Evolutionary conservation across 2,113 vertebrate genomes (phyloP).

Genomic region (Vombatus ursinus): DNA sequence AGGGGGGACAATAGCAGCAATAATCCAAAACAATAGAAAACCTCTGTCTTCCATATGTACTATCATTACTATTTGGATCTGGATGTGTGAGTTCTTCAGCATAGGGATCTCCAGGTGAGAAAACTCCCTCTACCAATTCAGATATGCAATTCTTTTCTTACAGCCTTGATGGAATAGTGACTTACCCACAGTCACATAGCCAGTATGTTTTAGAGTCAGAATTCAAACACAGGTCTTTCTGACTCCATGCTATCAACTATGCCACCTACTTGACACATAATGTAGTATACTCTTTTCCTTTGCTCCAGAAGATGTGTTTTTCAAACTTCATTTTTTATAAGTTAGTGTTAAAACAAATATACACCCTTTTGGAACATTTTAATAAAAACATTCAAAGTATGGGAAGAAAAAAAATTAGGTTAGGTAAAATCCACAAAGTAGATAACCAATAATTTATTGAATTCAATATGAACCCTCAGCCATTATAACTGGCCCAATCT

Average conservation of each 20-base stretch:
- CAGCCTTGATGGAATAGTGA: not conserved
- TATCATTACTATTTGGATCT: not conserved
- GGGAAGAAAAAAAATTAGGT: not conserved
- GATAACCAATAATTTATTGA: not conserved
- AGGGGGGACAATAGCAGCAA: not conserved
- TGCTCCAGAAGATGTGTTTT: constrained; percentile 24
- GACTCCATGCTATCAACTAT: not conserved
- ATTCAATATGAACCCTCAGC: not conserved
- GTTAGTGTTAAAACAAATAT: constrained; percentile 43
- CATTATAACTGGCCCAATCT: not conserved
- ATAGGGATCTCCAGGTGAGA: not conserved
- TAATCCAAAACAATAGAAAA: constrained; percentile 47
- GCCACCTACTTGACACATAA: not conserved
- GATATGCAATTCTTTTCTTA: not conserved
- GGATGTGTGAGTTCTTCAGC: not conserved
- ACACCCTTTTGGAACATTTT: constrained; percentile 39
- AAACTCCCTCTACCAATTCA: not conserved
- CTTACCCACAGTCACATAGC: not conserved
- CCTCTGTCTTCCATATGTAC: not conserved
- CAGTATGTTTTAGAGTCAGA: not conserved
- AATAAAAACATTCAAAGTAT: constrained; percentile 34
- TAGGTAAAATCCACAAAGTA: not conserved
- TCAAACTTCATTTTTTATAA: constrained; percentile 51
- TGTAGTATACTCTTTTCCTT: not conserved
- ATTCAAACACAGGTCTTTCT: not conserved